Conservation (phyloP, 2,797 vertebrate genomes). For the Vireo griseus region DNA sequence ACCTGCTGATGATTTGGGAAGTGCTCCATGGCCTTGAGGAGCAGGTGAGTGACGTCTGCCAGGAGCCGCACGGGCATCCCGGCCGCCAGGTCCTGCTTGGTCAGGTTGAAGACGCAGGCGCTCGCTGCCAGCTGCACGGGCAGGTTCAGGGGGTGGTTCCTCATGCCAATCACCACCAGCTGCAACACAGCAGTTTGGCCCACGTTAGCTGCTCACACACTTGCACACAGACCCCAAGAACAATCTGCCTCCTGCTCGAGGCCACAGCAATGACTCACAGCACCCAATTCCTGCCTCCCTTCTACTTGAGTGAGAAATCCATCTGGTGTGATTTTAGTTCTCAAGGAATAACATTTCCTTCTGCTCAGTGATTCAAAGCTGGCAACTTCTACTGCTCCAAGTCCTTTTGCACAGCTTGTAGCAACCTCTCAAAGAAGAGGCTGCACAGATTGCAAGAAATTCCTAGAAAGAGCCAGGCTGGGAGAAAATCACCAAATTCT, state of each 20-base stretch:
- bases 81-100: slow-evolving; percentile 93
- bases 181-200: slow-evolving; percentile 54
- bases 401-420: background rate
- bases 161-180: slow-evolving; percentile 97
- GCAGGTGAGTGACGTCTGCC: slow-evolving; percentile 90
- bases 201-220: background rate
- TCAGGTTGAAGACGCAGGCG: slow-evolving; percentile 97
- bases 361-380: background rate
- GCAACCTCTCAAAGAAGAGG: background rate
- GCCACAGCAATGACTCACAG: background rate
- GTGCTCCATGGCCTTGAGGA: slow-evolving; percentile 96
- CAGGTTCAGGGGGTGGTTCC: slow-evolving; percentile 92
- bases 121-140: slow-evolving; percentile 97
- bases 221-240: background rate
- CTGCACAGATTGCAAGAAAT: background rate
- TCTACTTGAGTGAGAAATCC: background rate
- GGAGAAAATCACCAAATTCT: background rate
- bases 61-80: slow-evolving; percentile 94
- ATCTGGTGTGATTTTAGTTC: background rate
- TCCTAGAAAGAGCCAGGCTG: background rate
- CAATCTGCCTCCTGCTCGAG: background rate
- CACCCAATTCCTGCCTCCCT: background rate
- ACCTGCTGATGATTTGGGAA: slow-evolving; percentile 99
- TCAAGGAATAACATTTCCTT: background rate
- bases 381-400: background rate